These are phyloP conservation scores for Forbesichthys agassizii DNA, from an alignment of 2,113 vertebrate genomes.

Conservation along the genomic window DNA sequence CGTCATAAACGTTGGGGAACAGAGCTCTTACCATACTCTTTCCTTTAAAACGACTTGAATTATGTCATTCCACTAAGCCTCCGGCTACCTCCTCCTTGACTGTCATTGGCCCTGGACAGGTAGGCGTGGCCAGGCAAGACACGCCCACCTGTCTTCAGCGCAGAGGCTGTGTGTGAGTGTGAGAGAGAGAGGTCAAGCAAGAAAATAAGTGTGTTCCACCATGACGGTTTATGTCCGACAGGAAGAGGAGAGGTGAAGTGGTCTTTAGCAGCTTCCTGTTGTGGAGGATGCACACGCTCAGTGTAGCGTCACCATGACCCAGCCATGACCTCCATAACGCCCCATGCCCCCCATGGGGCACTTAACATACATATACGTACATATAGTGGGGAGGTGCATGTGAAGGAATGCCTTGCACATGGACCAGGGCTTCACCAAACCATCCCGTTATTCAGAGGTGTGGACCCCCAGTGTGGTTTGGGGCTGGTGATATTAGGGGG, in stretches of 20 bases:
- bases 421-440: too few relatives aligned
- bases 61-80: slow-evolving; percentile 89
- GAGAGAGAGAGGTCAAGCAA: slow-evolving; percentile 29
- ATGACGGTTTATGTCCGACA: slow-evolving; percentile 64
- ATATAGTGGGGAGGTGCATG: too few relatives aligned
- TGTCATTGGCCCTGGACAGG: slow-evolving; percentile 66
- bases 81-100: slow-evolving; percentile 84
- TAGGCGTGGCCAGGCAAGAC: slow-evolving; percentile 59
- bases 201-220: slow-evolving; percentile 23
- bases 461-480: slow-evolving; percentile 11
- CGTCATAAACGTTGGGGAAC: slow-evolving; percentile 41
- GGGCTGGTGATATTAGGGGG: slow-evolving; percentile 4
- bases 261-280: slow-evolving; percentile 85
- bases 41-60: slow-evolving; percentile 65
- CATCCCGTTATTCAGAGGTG: slow-evolving; percentile 45
- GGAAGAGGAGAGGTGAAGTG: slow-evolving; percentile 72
- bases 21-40: slow-evolving; percentile 40
- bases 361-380: too few relatives aligned
- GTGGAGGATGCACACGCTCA: slow-evolving; percentile 81
- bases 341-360: too few relatives aligned
- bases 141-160: slow-evolving; percentile 65
- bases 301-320: slow-evolving; percentile 82
- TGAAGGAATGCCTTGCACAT: too few relatives aligned
- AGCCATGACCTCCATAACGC: too few relatives aligned
- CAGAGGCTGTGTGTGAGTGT: slow-evolving; percentile 46